Conservation (phyloP, 92 coral and sea anemone genomes). For the Phenganax stokvisi region DNA sequence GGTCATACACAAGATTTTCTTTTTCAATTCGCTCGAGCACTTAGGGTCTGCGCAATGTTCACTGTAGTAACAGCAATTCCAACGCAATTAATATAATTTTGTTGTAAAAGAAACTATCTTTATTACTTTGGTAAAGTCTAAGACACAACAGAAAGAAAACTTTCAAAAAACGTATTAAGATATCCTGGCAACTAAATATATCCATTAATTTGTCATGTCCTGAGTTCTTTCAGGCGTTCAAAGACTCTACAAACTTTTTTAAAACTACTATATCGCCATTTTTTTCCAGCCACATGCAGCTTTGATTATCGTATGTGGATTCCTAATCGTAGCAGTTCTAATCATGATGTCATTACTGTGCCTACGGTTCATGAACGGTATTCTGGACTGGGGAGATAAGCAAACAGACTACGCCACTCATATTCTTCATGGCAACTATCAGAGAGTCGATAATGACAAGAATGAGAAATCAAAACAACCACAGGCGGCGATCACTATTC, state of each 20-base stretch:
- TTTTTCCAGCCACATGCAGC: not conserved
- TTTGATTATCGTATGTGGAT: not conserved
- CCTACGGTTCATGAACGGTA: slow-evolving; percentile 34
- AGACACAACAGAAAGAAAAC: not conserved
- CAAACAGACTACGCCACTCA: slow-evolving; percentile 8
- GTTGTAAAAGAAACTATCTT: not conserved
- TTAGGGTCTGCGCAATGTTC: not conserved
- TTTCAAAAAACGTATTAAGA: not conserved
- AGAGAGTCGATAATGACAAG: not conserved
- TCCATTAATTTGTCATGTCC: not conserved
- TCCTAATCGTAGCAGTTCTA: not conserved
- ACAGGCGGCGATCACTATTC: slow-evolving; percentile 29
- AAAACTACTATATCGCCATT: not conserved
- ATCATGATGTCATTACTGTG: slow-evolving; percentile 31
- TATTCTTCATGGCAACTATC: slow-evolving; percentile 13
- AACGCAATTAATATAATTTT: not conserved
- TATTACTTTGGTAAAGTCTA: not conserved
- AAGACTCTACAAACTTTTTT: not conserved
- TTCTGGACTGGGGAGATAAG: slow-evolving; percentile 37
- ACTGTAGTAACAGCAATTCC: not conserved
- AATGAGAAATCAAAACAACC: slow-evolving; percentile 10
- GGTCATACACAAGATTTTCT: not conserved
- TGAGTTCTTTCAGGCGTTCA: not conserved
- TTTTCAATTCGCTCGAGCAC: not conserved
- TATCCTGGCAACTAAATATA: not conserved